Evolutionary conservation across 2,888 invertebrate genomes (phyloP), one percentile per base, ranked within the genome.

Genomic region (Conomelus anceps): DNA sequence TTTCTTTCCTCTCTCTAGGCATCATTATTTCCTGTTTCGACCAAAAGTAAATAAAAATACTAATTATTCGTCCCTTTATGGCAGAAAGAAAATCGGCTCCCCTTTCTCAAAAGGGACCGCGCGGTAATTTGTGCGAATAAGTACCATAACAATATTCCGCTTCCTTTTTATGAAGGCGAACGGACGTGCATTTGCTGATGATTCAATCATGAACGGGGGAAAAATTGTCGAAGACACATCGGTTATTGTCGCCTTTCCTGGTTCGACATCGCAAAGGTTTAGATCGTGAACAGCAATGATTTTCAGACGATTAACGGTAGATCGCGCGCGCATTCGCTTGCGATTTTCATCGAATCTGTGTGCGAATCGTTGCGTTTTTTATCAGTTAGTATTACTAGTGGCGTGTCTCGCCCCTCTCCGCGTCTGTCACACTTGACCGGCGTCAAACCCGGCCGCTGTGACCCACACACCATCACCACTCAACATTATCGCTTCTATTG

Each of bases 11-110:
- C 90, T n/a, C n/a, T 89, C 90, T 63, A 63, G 90, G 88, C 90
- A 90, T 90, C 90, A 90, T 91, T 91, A 88, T 88, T 88, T 88
- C 86, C 88, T 87, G 88, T 88, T 85, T 90, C 89, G 88, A 90
- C 90, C 90, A 90, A 90, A 91, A 90, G 91, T 90, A 90, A 89
- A 91, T 91, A 91, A 90, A 90, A 91, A 90, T 90, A 90, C 91
- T 91, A 91, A 91, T 91, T 91, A 91, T 90, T 90, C 86, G 22
- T 29, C 86, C 89, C 85, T 85, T 26, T 23, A n/a, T 63, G 63
- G 63, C 63, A n/a, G 1, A 63, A 63, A n/a, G 63, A 63, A 63
- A 63, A 20, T 63, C 63, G 63, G n/a, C 34, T 63, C 63, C 63
- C 63, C 63, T 11, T 0, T 63, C n/a, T 3, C n/a, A 63, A 63